Base-by-base conservation (phyloP, 2,113 vertebrate genomes). In the Sinocyclocheilus anophthalmus region DNA sequence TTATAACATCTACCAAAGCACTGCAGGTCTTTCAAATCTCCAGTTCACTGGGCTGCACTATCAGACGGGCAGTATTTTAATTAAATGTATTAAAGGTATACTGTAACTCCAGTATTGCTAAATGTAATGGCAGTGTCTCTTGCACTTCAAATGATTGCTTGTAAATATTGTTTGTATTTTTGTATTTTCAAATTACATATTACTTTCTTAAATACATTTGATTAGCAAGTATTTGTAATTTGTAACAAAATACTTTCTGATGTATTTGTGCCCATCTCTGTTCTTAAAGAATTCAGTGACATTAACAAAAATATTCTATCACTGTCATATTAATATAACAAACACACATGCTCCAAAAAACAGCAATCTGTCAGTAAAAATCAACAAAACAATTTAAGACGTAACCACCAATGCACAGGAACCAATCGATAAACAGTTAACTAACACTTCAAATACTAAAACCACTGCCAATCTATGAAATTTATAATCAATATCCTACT, bases 371-470 rank as follows among this genome's bases (percentile, higher is more conserved):
- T 65, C 14, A 70, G 70, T 73, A 45, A 73, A 73, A n/a, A 73
- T 42, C 20, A 73, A 42, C 12, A 50, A 50, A 50, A n/a, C 70
- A 2, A 65, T 24, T 26, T 12, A 73, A 73, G 18, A 73, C 37
- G 1, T 22, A 42, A 22, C 30, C 30, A 69, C 37, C 12, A 42
- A 39, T n/a, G 69, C 37, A 72, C 0, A 22, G 20, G 20, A 22
- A 73, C n/a, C 70, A 4, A 73, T 45, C 70, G 22, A 73, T 73
- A 73, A 73, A 73, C 37, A 3, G 70, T 45, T 73, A n/a, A 45
- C 70, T 6, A 69, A 5, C 63, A 42, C 4, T 6, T 73, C 22
- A 14, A 45, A 73, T 45, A n/a, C 10, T 45, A 48, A 39, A 22
- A 13, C 70, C 22, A 45, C 5, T 75, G 72, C 72, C 24, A 14